Conservation (phyloP, 1,140 invertebrate genomes). For the Meloidogyne floridensis region DNA sequence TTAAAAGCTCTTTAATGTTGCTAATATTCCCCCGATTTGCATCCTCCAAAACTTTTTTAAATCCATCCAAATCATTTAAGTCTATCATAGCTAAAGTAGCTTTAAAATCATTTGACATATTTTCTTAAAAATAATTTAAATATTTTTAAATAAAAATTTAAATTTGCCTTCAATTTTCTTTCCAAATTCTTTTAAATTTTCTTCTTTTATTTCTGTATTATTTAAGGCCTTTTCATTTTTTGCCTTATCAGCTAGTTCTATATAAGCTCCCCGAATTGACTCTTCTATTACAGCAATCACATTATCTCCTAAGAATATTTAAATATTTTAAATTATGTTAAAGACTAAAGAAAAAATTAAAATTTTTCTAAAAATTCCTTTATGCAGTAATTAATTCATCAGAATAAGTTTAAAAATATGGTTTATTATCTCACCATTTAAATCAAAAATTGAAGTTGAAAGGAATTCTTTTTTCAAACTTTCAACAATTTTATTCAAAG, state of each 20-base stretch:
- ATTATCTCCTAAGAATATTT: neutral
- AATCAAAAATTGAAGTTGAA: neutral
- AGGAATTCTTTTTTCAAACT: neutral
- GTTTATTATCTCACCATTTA: neutral
- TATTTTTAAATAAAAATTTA: neutral
- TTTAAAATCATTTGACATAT: neutral
- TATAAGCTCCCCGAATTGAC: neutral
- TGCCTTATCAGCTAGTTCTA: neutral
- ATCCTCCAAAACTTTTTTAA: neutral
- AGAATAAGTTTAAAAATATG: too few relatives aligned
- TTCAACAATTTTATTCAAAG: neutral
- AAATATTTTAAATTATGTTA: neutral
- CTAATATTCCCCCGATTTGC: neutral
- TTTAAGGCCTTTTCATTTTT: neutral
- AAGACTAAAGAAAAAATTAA: too few relatives aligned
- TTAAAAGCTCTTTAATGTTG: neutral
- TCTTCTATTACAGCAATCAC: neutral
- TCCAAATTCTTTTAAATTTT: neutral
- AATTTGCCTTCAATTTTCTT: neutral
- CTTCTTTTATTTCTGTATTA: neutral
- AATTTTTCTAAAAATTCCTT: too few relatives aligned
- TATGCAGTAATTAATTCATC: too few relatives aligned
- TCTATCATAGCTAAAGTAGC: neutral
- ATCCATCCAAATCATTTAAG: neutral
- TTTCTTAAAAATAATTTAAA: neutral